Base-by-base conservation (phyloP, 2,797 vertebrate species). In the Mastacembelus armatus region DNA sequence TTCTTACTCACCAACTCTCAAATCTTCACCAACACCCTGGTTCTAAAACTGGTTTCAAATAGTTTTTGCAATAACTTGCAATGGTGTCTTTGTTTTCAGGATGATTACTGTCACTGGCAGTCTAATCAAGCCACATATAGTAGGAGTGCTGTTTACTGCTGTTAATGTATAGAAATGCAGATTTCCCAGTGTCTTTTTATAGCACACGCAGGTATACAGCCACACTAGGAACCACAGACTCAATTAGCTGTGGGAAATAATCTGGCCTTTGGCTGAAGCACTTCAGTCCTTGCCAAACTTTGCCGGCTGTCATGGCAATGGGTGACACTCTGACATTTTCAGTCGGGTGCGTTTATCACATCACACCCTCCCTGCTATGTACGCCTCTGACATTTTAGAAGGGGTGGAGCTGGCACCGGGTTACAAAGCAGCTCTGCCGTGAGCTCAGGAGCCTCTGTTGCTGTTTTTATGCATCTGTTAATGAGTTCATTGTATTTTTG, bases 291-390 rank as follows among this genome's bases (percentile, higher is more conserved):
- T 83, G 91, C 90, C 89, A 93, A 91, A 91, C 83, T 87, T 89
- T 83, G 61, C 71, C 50, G 62, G 89, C 87, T 89, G 89, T 88
- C 89, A 90, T 90, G 91, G 89, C 81, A 91, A 92, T 89, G 32
- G 43, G 72, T 85, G 84, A 89, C 88, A 87, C 85, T 57, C 69
- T 89, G 87, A 92, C 91, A 92, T 94, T 93, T 91, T 83, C 85
- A 86, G 77, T 54, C 45, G 72, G 65, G 66, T 69, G 79, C 60
- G 55, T 92, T 87, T 78, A 81, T 89, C 86, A 85, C 85, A 89
- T 85, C 85, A 48, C 79, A 73, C 76, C 64, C 86, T 84, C 76
- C 49, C 69, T 24, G 57, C 71, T 51, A 72, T 77, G 72, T 86
- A 80, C 55, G 78, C 68, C 70, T 74, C 84, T 92, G 92, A 93